Evolutionary conservation across 1,140 invertebrate species (phyloP), one percentile per base, ranked within the genome.

Genomic region (Polyergus mexicanus): DNA sequence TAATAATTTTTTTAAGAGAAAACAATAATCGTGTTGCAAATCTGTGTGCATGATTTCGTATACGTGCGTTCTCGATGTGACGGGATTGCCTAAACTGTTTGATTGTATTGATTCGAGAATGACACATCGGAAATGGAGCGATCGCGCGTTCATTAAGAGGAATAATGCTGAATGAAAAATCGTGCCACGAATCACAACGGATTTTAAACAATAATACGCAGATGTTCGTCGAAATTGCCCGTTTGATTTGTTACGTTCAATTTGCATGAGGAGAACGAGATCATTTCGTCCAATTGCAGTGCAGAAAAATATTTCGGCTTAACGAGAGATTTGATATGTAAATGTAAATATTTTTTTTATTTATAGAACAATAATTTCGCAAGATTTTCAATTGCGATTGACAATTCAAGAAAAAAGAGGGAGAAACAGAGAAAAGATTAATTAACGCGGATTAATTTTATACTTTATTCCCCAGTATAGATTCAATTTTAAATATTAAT

Each of bases 91-190:
- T 25, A 77, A 77, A 77, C 58, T 78, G 60, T 78, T 80, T 41
- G 63, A 69, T 41, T 3, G 22, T 68, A 80, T 80, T 28, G 76
- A 80, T 80, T 69, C 22, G 69, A 69, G 47, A 58, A 25, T 16
- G 28, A 62, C 56, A 77, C 16, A 65, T 54, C 28, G 76, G 22
- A 69, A 69, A 80, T 80, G n/a, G 63, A 54, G 38, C 44, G 63
- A 80, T 68, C 63, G 63, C 65, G 65, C 47, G 51, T 80, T 80
- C 75, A 78, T 78, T 80, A 80, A 69, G n/a, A 19, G n/a, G 47
- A 28, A 54, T 35, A 80, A 80, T 80, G 47, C 16, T 35, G n/a
- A 69, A 22, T 80, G 63, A 56, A 69, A 80, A 80, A 80, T 69
- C 76, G 28, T 78, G 44, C 63, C 16, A 38, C 44, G 75, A 78